These are phyloP conservation scores for Cyphomyrus discorhynchus DNA, from an alignment of 2,113 vertebrate species.

Conservation along the genomic window DNA sequence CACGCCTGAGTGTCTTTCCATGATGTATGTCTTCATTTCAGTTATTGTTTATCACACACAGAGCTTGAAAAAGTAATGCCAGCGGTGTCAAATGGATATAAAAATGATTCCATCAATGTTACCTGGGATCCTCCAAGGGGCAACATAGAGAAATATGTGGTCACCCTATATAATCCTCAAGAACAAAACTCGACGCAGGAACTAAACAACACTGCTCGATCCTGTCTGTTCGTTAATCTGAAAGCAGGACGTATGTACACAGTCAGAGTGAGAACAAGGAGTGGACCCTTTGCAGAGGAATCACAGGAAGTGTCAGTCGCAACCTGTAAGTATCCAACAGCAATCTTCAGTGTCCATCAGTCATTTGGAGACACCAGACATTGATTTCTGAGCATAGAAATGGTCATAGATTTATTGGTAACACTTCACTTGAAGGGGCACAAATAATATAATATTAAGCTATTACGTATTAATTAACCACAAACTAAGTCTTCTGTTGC, in stretches of 20 bases:
- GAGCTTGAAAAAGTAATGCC: slow-evolving; percentile 41
- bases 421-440: neutral
- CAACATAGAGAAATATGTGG: slow-evolving; percentile 29
- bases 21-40: neutral
- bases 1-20: neutral
- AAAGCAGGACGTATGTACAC: slow-evolving; percentile 41
- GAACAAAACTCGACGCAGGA: rapidly evolving
- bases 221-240: slow-evolving; percentile 24
- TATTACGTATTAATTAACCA: neutral
- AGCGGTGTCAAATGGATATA: slow-evolving; percentile 33
- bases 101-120: slow-evolving; percentile 43
- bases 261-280: slow-evolving; percentile 28
- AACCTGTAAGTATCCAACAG: slow-evolving; percentile 50
- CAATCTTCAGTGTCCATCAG: neutral
- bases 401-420: neutral
- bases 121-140: slow-evolving; percentile 44
- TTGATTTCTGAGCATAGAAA: neutral
- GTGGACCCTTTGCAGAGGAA: slow-evolving; percentile 40
- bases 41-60: slow-evolving; percentile 24
- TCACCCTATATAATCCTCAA: slow-evolving; percentile 25
- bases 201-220: neutral
- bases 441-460: neutral
- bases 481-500: neutral
- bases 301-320: slow-evolving; percentile 37
- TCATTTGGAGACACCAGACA: neutral